Percentiles rank a stretch among this genome's conserved stretches.
Evolutionary conservation across 2,888 invertebrate species (phyloP).

Genomic region (Diploptera punctata): DNA sequence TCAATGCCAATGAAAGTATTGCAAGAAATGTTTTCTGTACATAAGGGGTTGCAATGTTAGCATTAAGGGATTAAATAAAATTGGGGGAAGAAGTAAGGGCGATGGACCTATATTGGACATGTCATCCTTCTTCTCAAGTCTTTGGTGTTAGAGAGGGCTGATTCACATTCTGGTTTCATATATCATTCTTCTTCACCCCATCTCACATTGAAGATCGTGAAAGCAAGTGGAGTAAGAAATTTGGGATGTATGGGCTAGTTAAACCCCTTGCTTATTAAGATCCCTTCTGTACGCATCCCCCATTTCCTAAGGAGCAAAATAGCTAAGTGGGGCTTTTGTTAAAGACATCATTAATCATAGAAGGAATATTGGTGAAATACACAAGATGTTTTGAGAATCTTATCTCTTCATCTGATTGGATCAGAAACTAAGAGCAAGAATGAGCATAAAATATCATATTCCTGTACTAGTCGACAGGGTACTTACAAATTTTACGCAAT

Average conservation of each 20-base stretch:
- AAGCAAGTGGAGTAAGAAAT: background rate
- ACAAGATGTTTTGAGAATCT: background rate
- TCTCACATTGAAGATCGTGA: background rate
- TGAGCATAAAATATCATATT: too few relatives aligned
- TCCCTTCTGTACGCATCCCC: background rate
- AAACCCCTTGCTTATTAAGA: slow-evolving; percentile 10
- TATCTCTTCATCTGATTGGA: background rate
- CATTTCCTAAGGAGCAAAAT: background rate
- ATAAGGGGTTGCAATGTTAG: slow-evolving; percentile 16
- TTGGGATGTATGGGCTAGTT: background rate
- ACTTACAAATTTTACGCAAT: too few relatives aligned
- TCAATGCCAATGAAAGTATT: slow-evolving; percentile 9
- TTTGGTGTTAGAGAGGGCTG: slow-evolving; percentile 1
- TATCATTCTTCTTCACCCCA: background rate
- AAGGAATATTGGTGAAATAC: background rate
- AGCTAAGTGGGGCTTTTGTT: background rate
- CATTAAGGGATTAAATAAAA: background rate
- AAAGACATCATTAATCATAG: background rate
- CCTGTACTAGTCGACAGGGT: too few relatives aligned
- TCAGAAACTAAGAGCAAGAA: too few relatives aligned
- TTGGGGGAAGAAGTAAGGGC: background rate
- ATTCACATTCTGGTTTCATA: slow-evolving; percentile 16
- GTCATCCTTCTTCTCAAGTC: slow-evolving; percentile 25
- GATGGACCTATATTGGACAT: slow-evolving; percentile 18
- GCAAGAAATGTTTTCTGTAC: background rate